Evolutionary conservation across 2,113 vertebrate genomes (phyloP).

Genomic region (Mirounga angustirostris): DNA sequence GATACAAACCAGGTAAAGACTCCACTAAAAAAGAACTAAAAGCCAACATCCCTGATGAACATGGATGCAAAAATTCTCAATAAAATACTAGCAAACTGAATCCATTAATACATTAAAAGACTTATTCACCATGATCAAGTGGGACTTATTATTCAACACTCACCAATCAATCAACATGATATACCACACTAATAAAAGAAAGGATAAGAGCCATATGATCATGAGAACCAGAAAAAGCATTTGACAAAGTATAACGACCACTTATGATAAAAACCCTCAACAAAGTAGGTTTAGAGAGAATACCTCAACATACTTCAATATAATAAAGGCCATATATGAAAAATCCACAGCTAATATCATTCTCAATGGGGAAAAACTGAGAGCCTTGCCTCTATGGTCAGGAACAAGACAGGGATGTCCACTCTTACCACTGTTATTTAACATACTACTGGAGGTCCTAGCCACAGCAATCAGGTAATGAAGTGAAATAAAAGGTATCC

Average conservation of each 20-base stretch:
- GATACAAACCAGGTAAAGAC: background rate
- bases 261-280: background rate
- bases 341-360: background rate
- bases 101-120: background rate
- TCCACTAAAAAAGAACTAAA: background rate
- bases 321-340: background rate
- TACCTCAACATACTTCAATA: background rate
- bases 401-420: background rate
- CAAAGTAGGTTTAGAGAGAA: background rate
- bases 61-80: background rate
- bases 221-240: background rate
- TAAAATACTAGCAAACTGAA: background rate
- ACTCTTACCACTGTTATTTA: background rate
- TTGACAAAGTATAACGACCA: background rate
- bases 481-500: background rate
- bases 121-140: background rate
- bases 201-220: background rate
- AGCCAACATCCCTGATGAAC: background rate
- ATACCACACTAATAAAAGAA: background rate
- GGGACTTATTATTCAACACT: background rate
- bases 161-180: background rate
- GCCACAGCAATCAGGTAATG: background rate
- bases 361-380: background rate
- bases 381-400: background rate
- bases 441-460: background rate